Conservation (phyloP, 2,113 vertebrate species). For the Elaphurus davidianus region DNA sequence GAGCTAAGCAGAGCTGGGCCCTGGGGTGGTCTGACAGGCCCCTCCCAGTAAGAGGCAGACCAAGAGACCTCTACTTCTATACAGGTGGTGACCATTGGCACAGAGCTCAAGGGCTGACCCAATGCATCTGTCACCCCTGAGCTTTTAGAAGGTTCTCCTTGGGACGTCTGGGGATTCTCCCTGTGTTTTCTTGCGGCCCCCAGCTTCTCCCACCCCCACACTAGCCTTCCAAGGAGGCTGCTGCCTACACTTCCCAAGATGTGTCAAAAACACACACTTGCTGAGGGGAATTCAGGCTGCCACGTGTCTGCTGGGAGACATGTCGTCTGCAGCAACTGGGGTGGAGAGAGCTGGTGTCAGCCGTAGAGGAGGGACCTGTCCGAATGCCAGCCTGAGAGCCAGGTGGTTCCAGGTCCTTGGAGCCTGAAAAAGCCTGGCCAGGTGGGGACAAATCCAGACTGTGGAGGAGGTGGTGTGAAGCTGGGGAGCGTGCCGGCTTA, state of each 20-base stretch:
- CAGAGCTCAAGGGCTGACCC: background rate
- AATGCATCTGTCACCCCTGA: background rate
- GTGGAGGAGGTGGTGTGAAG: background rate
- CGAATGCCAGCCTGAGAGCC: background rate
- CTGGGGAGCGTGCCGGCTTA: background rate
- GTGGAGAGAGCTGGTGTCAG: background rate
- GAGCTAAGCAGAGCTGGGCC: background rate
- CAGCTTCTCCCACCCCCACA: slow-evolving; percentile 15
- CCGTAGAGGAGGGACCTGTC: slow-evolving; percentile 1
- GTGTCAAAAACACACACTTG: slow-evolving; percentile 50
- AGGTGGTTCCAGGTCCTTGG: background rate
- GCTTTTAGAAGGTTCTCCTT: slow-evolving; percentile 46
- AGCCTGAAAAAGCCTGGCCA: background rate
- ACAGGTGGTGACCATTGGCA: background rate
- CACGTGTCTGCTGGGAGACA: slow-evolving; percentile 36
- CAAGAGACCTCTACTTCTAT: background rate
- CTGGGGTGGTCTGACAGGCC: background rate
- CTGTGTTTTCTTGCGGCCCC: background rate
- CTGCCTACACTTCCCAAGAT: slow-evolving; percentile 58
- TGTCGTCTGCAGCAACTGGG: background rate
- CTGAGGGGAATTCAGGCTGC: slow-evolving; percentile 40
- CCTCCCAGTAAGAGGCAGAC: background rate
- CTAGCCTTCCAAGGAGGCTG: slow-evolving; percentile 45
- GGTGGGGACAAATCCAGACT: background rate
- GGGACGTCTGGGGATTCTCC: background rate